Evolutionary conservation across 2,888 invertebrate genomes (phyloP), one percentile per base, ranked within the genome.

Genomic region (Emmelina monodactyla): DNA sequence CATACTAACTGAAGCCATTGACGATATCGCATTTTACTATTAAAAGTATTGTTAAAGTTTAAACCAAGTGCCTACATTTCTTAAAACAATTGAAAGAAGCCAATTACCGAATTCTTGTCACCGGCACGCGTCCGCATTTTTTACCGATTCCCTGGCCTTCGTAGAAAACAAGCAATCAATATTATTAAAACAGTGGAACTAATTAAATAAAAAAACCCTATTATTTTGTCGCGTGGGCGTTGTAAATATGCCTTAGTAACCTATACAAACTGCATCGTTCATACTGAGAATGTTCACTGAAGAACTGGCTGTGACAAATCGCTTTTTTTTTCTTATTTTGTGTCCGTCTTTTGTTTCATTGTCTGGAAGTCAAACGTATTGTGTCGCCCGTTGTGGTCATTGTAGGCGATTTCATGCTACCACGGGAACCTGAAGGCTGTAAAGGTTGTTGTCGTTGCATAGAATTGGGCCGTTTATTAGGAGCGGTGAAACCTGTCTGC

Each of bases 171-270:
- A 45, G 47, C 55, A 53, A 29, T 29, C 29, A 29, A 49, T 72
- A 68, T 70, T 73, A 71, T 60, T 72, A 76, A 73, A 75, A 78
- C 61, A 70, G 62, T 76, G 79, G 65, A 76, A 78, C 76, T 62
- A 78, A 79, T 79, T 57, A n/a, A n/a, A n/a, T n/a, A n/a, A n/a
- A n/a, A n/a, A n/a, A n/a, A n/a, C n/a, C n/a, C 54, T 54, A 67
- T 71, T 72, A 67, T 72, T 58, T 56, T 67, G 79, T 73, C 79
- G 79, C 79, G 79, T 79, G 79, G 79, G 65, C 57, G 58, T 65
- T 68, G 69, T 76, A 78, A 76, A 78, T 44, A 58, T 42, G 48
- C 75, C 75, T 75, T 76, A 76, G 72, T 62, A 75, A 25, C 64
- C 44, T 55, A 48, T 54, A 62, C 59, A 60, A 60, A 61, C 72